A percentile compares a stretch with the other conserved stretches of the same genome.
phyloP scores from a whole-genome alignment of 2,797 vertebrate species.

The Anguilla megastoma region DNA sequence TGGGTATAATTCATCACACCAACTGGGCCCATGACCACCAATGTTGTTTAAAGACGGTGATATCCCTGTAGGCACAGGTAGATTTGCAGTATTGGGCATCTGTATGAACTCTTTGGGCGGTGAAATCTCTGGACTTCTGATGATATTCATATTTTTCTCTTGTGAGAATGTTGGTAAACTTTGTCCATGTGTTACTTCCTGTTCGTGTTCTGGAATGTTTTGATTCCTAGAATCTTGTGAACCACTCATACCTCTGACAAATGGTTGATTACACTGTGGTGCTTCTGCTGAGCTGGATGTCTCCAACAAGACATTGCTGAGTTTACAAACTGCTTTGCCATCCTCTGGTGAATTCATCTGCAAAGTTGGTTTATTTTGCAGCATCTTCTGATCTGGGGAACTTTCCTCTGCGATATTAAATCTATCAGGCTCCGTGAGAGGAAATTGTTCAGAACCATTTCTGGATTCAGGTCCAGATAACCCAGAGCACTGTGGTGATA shows the following conservation, averaged over 20 bases:
- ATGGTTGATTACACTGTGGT: not conserved
- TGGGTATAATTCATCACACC: not conserved
- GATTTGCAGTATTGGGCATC: not conserved
- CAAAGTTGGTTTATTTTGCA: slow-evolving; percentile 9
- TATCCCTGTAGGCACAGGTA: slow-evolving; percentile 2
- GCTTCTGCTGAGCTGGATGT: not conserved
- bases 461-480: not conserved
- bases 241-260: slow-evolving; percentile 24
- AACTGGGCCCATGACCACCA: slow-evolving; percentile 15
- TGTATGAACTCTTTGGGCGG: slow-evolving; percentile 20
- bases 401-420: not conserved
- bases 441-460: not conserved
- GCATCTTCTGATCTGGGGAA: not conserved
- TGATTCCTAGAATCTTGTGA: slow-evolving; percentile 29
- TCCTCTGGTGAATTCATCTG: not conserved
- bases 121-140: slow-evolving; percentile 21
- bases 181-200: slow-evolving; percentile 12
- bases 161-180: slow-evolving; percentile 31
- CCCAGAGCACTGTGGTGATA: not conserved
- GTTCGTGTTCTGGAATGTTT: slow-evolving; percentile 36
- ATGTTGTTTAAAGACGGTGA: not conserved
- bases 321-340: not conserved
- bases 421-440: not conserved
- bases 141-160: slow-evolving; percentile 28
- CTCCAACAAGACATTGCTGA: not conserved